Evolutionary conservation across 2,888 invertebrate species (phyloP).

Genomic region (Mimachlamys varia): DNA sequence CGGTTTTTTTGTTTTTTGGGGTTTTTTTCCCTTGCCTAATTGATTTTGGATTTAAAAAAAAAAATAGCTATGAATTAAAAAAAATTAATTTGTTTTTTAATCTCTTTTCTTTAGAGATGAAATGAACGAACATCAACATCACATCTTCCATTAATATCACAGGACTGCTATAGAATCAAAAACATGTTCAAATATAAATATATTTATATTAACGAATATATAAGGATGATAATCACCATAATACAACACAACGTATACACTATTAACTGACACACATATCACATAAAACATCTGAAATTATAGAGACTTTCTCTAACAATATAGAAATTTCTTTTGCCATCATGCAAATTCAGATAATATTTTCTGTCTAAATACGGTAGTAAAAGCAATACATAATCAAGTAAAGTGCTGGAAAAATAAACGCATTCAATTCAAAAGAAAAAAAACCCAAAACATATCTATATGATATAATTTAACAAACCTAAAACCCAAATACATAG

Average conservation of each 20-base stretch:
- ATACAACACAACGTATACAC: not conserved
- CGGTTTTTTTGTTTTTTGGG: too few relatives aligned
- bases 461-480: too few relatives aligned
- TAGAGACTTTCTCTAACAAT: not conserved
- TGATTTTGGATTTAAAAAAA: too few relatives aligned
- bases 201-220: not conserved
- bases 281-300: too few relatives aligned
- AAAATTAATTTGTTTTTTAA: too few relatives aligned
- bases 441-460: too few relatives aligned
- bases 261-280: not conserved
- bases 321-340: not conserved
- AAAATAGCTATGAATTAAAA: too few relatives aligned
- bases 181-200: not conserved
- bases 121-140: not conserved
- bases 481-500: not conserved
- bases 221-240: not conserved
- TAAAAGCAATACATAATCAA: too few relatives aligned
- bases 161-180: slow-evolving; percentile 9
- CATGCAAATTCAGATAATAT: not conserved
- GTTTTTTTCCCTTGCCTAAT: too few relatives aligned
- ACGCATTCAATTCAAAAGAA: too few relatives aligned
- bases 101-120: too few relatives aligned
- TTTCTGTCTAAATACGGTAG: not conserved
- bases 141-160: not conserved
- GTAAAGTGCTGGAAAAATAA: too few relatives aligned